Conservation (phyloP, 2,888 invertebrate species). For the Calameuta filiformis region DNA sequence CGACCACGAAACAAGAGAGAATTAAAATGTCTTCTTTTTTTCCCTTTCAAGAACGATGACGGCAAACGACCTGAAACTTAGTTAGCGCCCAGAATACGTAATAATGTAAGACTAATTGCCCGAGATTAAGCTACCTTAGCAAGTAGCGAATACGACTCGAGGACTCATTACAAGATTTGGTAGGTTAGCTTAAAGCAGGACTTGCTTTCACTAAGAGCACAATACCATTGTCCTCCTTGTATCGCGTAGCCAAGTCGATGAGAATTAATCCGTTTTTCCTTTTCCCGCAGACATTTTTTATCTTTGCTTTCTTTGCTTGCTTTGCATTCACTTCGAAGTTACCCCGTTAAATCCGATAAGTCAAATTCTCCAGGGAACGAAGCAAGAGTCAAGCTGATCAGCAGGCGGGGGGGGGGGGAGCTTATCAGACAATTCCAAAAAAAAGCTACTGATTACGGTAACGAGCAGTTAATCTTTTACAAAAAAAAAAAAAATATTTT, state of each 20-base stretch:
- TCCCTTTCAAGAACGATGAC: background rate
- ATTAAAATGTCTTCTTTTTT: background rate
- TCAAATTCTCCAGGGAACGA: background rate
- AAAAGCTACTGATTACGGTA: background rate
- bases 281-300: too few species aligned
- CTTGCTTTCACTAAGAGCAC: background rate
- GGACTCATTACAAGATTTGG: background rate
- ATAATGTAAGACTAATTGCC: background rate
- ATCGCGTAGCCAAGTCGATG: background rate
- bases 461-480: background rate
- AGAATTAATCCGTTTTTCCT: background rate
- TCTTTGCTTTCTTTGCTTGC: too few species aligned
- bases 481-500: background rate
- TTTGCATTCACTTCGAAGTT: background rate
- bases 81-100: background rate
- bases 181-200: background rate
- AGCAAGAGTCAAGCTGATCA: background rate
- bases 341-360: background rate
- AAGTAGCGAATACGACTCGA: background rate
- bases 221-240: background rate
- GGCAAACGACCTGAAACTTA: background rate
- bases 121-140: background rate
- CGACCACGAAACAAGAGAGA: background rate
- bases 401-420: too few species aligned
- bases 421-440: background rate